These are phyloP conservation scores for Cebus imitator DNA, from an alignment of 2,113 vertebrate genomes.

Conservation along the genomic window DNA sequence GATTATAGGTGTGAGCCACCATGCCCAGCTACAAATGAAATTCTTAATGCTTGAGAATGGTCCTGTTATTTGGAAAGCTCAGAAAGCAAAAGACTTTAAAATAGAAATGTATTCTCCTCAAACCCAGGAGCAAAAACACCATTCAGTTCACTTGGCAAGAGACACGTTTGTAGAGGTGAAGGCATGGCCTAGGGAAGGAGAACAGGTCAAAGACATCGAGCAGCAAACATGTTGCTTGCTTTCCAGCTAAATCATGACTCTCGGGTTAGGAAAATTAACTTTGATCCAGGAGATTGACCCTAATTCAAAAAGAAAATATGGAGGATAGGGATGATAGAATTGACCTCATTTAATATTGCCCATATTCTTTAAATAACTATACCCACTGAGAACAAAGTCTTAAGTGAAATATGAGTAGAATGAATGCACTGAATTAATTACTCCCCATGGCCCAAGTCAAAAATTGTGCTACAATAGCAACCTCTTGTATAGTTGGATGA, in stretches of 20 bases:
- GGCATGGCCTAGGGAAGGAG: background rate
- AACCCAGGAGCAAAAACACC: background rate
- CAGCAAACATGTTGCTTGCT: background rate
- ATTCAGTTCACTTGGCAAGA: background rate
- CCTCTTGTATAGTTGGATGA: background rate
- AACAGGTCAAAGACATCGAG: background rate
- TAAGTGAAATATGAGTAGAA: background rate
- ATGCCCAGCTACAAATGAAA: background rate
- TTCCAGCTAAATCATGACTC: background rate
- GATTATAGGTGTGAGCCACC: too few species aligned
- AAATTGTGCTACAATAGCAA: background rate
- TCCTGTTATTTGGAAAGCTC: background rate
- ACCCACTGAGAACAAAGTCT: background rate
- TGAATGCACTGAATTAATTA: background rate
- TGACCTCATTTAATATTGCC: background rate
- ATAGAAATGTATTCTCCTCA: background rate
- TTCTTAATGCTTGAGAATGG: background rate
- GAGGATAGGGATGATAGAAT: background rate
- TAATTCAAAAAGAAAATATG: background rate
- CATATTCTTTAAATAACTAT: background rate
- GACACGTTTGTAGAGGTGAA: background rate
- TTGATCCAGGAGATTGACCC: background rate
- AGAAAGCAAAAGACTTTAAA: background rate
- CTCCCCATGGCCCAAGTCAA: background rate
- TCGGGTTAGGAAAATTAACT: background rate